Percentiles rank a stretch among this genome's conserved stretches.
Conservation (phyloP, 2,113 vertebrate genomes). For the Smithornis capensis region DNA sequence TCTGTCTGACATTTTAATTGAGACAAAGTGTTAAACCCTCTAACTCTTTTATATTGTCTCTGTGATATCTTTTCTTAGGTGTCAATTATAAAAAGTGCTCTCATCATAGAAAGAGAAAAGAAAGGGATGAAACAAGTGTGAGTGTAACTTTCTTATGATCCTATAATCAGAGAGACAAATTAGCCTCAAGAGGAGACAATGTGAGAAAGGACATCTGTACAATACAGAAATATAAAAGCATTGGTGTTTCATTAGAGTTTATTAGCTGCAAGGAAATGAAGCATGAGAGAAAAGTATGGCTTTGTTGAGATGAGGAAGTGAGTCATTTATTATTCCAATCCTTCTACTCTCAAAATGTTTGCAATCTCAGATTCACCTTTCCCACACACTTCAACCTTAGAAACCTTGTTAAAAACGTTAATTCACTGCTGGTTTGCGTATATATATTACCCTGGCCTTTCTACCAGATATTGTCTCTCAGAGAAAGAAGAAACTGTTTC, state of each 20-base stretch:
- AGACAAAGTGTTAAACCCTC: neutral
- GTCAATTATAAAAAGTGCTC: neutral
- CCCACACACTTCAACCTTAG: neutral
- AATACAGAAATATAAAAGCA: neutral
- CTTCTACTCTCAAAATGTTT: neutral
- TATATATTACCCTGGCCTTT: neutral
- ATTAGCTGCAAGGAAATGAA: slow-evolving; percentile 49
- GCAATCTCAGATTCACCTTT: neutral
- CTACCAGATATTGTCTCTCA: neutral
- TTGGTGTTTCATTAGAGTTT: slow-evolving; percentile 37
- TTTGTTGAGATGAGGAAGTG: slow-evolving; percentile 43
- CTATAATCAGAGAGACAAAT: slow-evolving; percentile 21
- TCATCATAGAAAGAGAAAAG: neutral
- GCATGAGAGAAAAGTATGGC: slow-evolving; percentile 13
- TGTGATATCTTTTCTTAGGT: neutral
- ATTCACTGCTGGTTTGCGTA: neutral
- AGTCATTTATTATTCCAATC: slow-evolving; percentile 25
- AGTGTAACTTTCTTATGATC: neutral
- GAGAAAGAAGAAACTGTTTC: neutral
- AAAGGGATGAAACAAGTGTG: neutral
- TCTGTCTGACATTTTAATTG: slow-evolving; percentile 14
- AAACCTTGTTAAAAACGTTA: neutral
- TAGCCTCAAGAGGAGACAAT: neutral
- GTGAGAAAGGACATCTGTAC: slow-evolving; percentile 41
- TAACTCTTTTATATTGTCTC: neutral